Conservation (phyloP, 2,113 vertebrate genomes). For the Neopipo cinnamomea region DNA sequence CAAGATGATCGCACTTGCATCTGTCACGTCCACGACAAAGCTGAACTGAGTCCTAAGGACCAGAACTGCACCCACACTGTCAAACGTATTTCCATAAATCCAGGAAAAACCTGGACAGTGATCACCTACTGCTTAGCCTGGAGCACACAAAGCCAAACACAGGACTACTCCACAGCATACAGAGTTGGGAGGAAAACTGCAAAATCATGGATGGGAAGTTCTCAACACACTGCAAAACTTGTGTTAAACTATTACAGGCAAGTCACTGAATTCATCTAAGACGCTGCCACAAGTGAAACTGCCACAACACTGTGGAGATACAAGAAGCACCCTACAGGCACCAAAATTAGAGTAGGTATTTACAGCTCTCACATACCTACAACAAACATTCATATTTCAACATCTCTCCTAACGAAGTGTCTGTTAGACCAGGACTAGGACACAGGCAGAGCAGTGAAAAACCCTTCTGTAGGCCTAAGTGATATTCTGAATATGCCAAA, state of each 20-base stretch:
- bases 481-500: neutral
- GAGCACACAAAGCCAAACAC: neutral
- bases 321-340: neutral
- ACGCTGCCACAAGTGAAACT: neutral
- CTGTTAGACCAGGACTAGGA: neutral
- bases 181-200: neutral
- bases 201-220: neutral
- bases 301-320: neutral
- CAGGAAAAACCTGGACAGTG: neutral
- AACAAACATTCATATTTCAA: neutral
- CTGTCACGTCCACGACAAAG: constrained; percentile 4
- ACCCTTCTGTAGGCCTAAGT: neutral
- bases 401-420: neutral
- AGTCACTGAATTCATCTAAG: neutral
- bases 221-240: neutral
- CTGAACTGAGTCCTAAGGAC: neutral
- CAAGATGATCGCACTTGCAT: constrained; percentile 16
- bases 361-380: neutral
- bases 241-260: neutral
- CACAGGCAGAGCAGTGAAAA: neutral
- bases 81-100: neutral
- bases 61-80: neutral
- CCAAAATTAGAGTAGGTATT: neutral
- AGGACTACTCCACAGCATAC: neutral
- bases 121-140: neutral